phyloP scores from a whole-genome alignment of 2,797 vertebrate species.

The Arrhamphus sclerolepis region DNA sequence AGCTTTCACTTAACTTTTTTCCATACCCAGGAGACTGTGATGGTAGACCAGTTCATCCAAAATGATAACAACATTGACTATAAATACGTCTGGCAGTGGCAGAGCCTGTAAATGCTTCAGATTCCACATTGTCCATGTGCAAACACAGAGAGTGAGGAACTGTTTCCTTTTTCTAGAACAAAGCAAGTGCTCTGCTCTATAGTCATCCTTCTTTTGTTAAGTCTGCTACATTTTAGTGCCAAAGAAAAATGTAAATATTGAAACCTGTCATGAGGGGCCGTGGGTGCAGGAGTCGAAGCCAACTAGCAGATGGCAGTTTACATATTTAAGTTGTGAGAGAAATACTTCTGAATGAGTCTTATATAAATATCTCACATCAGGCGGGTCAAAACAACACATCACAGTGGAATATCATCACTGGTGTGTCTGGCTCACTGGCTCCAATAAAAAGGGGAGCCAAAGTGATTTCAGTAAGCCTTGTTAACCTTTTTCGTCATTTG shows the following conservation, averaged over 20 bases:
- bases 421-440: conserved; percentile 35
- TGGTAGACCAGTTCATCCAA: neutral
- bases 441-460: conserved; percentile 31
- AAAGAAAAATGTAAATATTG: conserved; percentile 91
- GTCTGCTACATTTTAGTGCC: conserved; percentile 82
- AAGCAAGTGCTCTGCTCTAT: conserved; percentile 71
- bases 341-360: conserved; percentile 59
- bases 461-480: conserved; percentile 35
- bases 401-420: conserved; percentile 1
- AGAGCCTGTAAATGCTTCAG: conserved; percentile 61
- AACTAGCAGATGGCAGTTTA: conserved; percentile 65
- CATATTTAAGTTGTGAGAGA: conserved; percentile 76
- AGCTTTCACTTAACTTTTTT: no score
- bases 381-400: conserved; percentile 44
- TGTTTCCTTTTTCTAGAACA: conserved; percentile 82
- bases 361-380: conserved; percentile 63
- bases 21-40: no score
- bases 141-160: conserved; percentile 65
- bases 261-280: conserved; percentile 80
- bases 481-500: conserved; percentile 9
- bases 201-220: conserved; percentile 77
- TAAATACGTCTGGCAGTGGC: conserved; percentile 33
- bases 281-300: conserved; percentile 68
- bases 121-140: conserved; percentile 68
- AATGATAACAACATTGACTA: conserved; percentile 15